Evolutionary conservation across 2,888 invertebrate genomes (phyloP), one percentile per base, ranked within the genome.

Genomic region (Spilosoma lubricipeda): DNA sequence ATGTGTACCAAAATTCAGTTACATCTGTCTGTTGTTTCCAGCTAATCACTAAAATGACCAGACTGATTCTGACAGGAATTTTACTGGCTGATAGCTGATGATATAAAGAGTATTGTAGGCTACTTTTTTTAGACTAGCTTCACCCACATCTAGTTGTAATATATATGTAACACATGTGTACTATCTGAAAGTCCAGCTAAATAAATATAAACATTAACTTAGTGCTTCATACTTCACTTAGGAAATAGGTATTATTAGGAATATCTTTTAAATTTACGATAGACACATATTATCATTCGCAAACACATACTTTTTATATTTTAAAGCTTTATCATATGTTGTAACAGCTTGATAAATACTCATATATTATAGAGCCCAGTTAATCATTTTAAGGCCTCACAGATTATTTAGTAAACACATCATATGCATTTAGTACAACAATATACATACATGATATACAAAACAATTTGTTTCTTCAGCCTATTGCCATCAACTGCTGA

Each of bases 161-260:
- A 52, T 64, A 18, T 33, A 65, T 20, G 7, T 65, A 30, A 33
- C 30, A 9, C 20, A 36, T 8, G 23, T 20, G 8, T 36, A 65
- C 23, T 65, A 23, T 20, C 23, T 2, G 18, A 65, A 20, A 13
- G 18, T 30, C 23, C 70, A 13, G 63, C 30, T 63, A 18, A 64
- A 42, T 70, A 64, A 30, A 45, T 45, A 23, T 42, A 42, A 70
- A 45, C 20, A 68, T 39, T 73, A 72, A 73, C 30, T 76, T 82
- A 71, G 70, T 81, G 76, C 77, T 80, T 84, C 45, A 48, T 79
- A 76, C 71, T 67, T 82, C 73, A 79, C 72, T n/a, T 69, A 71
- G 66, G 65, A 70, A 20, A 65, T 71, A 75, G 78, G 70, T 33
- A 64, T 48, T 68, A n/a, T n/a, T n/a, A n/a, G n/a, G 52, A 52